These are phyloP conservation scores for Neocloeon triangulifer DNA, from an alignment of 1,140 invertebrate species.

Conservation along the genomic window DNA sequence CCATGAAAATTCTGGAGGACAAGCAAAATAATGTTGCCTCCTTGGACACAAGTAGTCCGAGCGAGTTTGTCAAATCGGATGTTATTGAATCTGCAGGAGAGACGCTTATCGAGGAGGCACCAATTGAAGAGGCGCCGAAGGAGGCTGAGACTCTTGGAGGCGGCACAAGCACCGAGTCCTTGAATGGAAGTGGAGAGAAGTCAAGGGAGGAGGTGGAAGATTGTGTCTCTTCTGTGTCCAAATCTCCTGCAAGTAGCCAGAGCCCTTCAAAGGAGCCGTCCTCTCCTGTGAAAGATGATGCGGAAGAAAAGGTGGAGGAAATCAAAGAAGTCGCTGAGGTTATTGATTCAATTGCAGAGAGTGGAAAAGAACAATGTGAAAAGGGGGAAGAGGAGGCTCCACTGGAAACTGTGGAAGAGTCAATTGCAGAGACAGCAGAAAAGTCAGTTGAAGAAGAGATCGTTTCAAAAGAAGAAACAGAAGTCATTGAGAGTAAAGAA, in stretches of 20 bases:
- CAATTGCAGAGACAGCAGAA: slow-evolving; percentile 2
- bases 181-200: slow-evolving; percentile 2
- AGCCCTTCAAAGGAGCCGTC: slow-evolving; percentile 11
- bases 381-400: slow-evolving; percentile 13
- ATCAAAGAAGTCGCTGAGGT: slow-evolving; percentile 13
- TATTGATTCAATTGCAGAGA: slow-evolving; percentile 9
- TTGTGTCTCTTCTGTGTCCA: neutral
- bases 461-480: slow-evolving; percentile 2
- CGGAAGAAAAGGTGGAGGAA: slow-evolving; percentile 8
- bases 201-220: neutral
- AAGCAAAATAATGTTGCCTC: slow-evolving; percentile 23
- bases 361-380: slow-evolving; percentile 9
- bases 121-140: slow-evolving; percentile 14
- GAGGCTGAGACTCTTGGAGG: slow-evolving; percentile 11
- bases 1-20: slow-evolving; percentile 21
- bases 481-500: slow-evolving; percentile 5
- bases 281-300: slow-evolving; percentile 6
- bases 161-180: slow-evolving; percentile 2
- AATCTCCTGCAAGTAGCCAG: no score
- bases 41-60: slow-evolving; percentile 18
- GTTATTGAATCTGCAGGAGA: no score
- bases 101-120: no score
- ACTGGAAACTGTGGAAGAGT: slow-evolving; percentile 14
- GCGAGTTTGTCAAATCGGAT: no score
- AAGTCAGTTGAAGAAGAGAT: slow-evolving; percentile 7